Base-by-base conservation (phyloP, 2,888 invertebrate genomes). In the Stenurella melanura region DNA sequence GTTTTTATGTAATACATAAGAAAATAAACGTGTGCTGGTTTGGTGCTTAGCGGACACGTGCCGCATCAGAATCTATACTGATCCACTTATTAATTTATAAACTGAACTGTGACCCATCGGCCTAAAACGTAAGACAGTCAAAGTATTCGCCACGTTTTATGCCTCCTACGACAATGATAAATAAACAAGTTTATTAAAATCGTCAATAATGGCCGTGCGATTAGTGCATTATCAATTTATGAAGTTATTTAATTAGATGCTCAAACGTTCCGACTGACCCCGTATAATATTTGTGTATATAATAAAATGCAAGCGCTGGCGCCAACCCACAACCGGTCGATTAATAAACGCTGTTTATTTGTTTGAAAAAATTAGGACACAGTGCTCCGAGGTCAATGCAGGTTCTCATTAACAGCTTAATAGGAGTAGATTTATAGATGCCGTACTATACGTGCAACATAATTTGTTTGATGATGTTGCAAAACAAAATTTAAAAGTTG, bases 261-360 rank as follows among this genome's bases (percentile, higher is more conserved):
- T 63, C 34, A 63, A 63, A 63, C 63, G 63, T 12, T 38, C 63
- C 63, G 30, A 21, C 38, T 63, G 63, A 63, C 38, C 63, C 61
- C 26, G 38, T 63, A 38, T 38, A 63, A 18, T 1, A 2, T 38
- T 34, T n/a, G 63, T 21, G 34, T 63, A 11, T 18, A 63, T 9
- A 10, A 38, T 18, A n/a, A 61, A 26, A n/a, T 26, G 21, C 30
- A 21, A n/a, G 38, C 63, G 38, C 17, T 38, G 63, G 63, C 63
- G 63, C 63, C 63, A 64, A n/a, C 50, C n/a, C 38, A 61, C 26
- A 7, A 61, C n/a, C 61, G 63, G 10, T 5, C 38, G 15, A 38
- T 38, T 38, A 64, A 64, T 64, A 64, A 64, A 64, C 63, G 9
- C 63, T 21, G 38, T 64, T 64, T 64, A 18, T 64, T 64, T 64